phyloP scores from a whole-genome alignment of 2,888 invertebrate genomes.

The Ptychoptera albimana region DNA sequence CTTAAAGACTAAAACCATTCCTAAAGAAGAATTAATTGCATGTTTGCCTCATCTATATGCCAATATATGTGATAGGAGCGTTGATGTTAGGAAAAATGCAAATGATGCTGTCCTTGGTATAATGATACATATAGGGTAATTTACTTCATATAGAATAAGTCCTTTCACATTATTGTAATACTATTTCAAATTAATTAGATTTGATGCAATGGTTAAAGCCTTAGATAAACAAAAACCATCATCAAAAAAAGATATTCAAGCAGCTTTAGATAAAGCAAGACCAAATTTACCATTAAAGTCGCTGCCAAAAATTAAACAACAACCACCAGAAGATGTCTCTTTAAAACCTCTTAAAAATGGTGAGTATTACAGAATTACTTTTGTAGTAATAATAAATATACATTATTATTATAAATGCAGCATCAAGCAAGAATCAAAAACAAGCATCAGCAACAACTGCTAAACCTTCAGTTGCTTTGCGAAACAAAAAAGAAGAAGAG shows the following conservation, averaged over 20 bases:
- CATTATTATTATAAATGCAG: not conserved
- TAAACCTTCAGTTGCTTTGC: slow-evolving; percentile 26
- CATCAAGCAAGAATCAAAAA: slow-evolving; percentile 13
- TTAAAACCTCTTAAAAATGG: slow-evolving; percentile 41
- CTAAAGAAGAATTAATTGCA: slow-evolving; percentile 63
- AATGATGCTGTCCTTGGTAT: slow-evolving; percentile 79
- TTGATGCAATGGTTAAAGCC: slow-evolving; percentile 26
- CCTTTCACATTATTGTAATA: not conserved
- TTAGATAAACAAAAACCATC: slow-evolving; percentile 42
- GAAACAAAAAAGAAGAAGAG: slow-evolving; percentile 67
- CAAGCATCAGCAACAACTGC: slow-evolving; percentile 9
- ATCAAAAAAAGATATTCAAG: slow-evolving; percentile 58
- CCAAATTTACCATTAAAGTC: slow-evolving; percentile 73
- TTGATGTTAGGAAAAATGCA: slow-evolving; percentile 80
- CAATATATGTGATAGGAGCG: slow-evolving; percentile 80
- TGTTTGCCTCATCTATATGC: slow-evolving; percentile 64
- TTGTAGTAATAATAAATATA: slow-evolving; percentile 20
- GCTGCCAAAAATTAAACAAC: slow-evolving; percentile 42
- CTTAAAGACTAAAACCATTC: slow-evolving; percentile 41
- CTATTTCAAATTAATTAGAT: slow-evolving; percentile 1
- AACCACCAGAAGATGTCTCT: slow-evolving; percentile 35
- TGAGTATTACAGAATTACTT: slow-evolving; percentile 28
- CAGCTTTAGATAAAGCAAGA: slow-evolving; percentile 69
- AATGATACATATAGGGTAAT: slow-evolving; percentile 81
- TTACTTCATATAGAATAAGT: not conserved